These are phyloP conservation scores for Eupithecia inturbata DNA, from an alignment of 2,888 invertebrate genomes.

Conservation along the genomic window DNA sequence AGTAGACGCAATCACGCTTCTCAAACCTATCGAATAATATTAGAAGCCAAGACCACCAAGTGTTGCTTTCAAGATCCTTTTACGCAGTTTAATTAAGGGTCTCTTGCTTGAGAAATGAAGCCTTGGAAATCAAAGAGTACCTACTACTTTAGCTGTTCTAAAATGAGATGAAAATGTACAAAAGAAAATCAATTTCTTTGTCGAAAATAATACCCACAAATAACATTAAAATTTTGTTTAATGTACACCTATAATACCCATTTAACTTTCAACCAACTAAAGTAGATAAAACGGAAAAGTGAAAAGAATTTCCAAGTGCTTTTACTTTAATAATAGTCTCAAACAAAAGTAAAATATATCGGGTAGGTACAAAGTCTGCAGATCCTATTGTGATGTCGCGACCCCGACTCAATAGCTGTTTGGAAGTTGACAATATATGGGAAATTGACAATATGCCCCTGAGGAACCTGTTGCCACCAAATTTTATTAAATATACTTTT, in stretches of 20 bases:
- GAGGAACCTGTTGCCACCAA: constrained; percentile 63
- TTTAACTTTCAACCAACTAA: constrained; percentile 2
- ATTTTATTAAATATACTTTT: constrained; percentile 49
- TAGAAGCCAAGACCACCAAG: constrained; percentile 46
- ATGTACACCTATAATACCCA: background rate
- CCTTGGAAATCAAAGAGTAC: constrained; percentile 46
- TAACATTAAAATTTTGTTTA: no score
- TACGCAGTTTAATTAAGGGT: constrained; percentile 55
- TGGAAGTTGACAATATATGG: constrained; percentile 61
- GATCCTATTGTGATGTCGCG: constrained; percentile 63
- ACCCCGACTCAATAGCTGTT: constrained; percentile 64
- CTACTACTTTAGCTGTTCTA: background rate
- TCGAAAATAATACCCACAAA: background rate
- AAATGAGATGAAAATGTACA: background rate
- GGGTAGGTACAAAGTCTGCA: constrained; percentile 57
- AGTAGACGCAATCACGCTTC: constrained; percentile 61
- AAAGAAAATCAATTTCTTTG: background rate
- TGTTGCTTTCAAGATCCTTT: constrained; percentile 51
- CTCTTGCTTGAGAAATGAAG: constrained; percentile 48
- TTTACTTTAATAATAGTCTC: constrained; percentile 26
- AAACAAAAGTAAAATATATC: constrained; percentile 39
- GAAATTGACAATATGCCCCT: constrained; percentile 67
- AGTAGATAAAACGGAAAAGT: background rate
- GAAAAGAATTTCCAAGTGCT: constrained; percentile 13
- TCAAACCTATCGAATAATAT: constrained; percentile 66